Evolutionary conservation across 2,113 vertebrate species (phyloP).

Genomic region (Malurus alboscapulatus): DNA sequence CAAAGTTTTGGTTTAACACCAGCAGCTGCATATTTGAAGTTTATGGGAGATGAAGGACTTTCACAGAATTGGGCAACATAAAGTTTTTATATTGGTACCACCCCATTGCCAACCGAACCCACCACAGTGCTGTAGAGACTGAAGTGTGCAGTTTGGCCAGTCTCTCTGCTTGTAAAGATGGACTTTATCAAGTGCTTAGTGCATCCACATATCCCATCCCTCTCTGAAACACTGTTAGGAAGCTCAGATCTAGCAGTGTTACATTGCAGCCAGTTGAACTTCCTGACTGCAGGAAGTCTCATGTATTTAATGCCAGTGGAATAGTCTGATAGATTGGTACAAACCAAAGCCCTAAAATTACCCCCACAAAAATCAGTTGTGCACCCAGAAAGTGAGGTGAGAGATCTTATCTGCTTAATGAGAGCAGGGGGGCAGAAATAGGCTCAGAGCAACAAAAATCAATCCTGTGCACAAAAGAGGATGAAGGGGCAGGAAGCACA

Average conservation of each 20-base stretch:
- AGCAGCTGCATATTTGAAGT: not conserved
- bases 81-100: not conserved
- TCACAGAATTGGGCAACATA: not conserved
- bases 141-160: not conserved
- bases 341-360: not conserved
- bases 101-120: not conserved
- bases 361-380: not conserved
- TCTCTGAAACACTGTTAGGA: not conserved
- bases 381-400: not conserved
- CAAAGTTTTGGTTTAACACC: slow-evolving; percentile 21
- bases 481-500: not conserved
- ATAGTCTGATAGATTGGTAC: not conserved
- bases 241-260: not conserved
- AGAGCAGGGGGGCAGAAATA: not conserved
- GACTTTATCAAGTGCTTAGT: not conserved
- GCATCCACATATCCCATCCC: fast-evolving
- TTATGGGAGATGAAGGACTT: not conserved
- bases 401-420: not conserved
- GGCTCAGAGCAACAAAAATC: not conserved
- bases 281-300: not conserved
- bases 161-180: fast-evolving
- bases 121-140: not conserved
- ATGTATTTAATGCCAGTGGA: not conserved
- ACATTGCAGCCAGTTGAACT: not conserved
- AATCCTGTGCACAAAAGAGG: not conserved